A percentile compares a stretch with the other conserved stretches of the same genome.
These are phyloP conservation scores for Rhabdornis inornatus DNA, from an alignment of 2,113 vertebrate genomes.

Conservation along the genomic window DNA sequence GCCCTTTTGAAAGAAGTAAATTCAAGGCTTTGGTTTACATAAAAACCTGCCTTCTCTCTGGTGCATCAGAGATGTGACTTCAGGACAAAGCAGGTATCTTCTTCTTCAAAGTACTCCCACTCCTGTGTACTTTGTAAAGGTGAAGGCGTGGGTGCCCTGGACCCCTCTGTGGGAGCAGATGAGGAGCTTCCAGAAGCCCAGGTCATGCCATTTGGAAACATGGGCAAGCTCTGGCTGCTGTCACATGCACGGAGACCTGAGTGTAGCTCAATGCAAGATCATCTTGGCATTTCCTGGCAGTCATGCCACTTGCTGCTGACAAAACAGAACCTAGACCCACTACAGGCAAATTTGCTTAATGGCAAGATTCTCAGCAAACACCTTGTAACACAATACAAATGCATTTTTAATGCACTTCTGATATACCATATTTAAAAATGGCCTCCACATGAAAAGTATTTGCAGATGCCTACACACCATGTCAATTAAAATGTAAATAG, in stretches of 20 bases:
- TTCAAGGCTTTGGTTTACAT: background rate
- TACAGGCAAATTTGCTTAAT: background rate
- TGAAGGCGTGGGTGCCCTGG: fast-evolving
- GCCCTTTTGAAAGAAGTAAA: background rate
- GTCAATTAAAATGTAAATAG: slow-evolving; percentile 19
- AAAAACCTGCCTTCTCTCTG: background rate
- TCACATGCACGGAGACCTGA: background rate
- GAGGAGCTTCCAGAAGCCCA: background rate
- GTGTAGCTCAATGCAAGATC: background rate
- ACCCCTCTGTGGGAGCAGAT: background rate
- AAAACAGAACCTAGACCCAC: background rate
- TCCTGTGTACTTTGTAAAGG: background rate
- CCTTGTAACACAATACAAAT: background rate
- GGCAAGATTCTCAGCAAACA: background rate
- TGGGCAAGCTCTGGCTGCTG: background rate
- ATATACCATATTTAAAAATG: background rate
- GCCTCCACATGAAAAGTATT: background rate
- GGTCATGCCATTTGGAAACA: background rate
- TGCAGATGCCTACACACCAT: background rate
- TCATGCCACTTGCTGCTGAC: background rate
- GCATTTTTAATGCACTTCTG: background rate
- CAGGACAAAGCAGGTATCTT: background rate
- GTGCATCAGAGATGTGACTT: background rate
- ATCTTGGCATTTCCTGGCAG: background rate
- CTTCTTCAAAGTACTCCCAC: background rate